Conservation (phyloP, 2,113 vertebrate genomes). For the Crotalus viridis region DNA sequence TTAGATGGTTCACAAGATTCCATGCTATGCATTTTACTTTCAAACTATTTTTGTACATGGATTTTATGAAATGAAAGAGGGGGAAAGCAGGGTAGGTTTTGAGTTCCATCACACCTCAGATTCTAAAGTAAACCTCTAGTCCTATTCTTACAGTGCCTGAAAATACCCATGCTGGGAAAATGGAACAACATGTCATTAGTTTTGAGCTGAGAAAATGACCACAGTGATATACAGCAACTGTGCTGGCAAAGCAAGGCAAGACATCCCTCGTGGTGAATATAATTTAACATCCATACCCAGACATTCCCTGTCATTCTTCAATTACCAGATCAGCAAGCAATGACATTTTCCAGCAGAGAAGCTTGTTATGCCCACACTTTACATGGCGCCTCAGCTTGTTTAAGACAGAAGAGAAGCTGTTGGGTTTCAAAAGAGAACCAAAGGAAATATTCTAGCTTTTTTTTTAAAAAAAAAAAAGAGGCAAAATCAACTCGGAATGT, state of each 20-base stretch:
- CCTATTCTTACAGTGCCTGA: not conserved
- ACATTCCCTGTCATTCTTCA: constrained; percentile 52
- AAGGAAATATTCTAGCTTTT: constrained; percentile 3
- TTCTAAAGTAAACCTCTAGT: not conserved
- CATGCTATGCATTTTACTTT: not conserved
- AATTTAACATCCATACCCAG: constrained; percentile 57
- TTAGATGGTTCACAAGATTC: not conserved
- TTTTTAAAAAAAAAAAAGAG: not conserved
- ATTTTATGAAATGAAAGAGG: not conserved
- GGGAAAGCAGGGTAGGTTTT: not conserved
- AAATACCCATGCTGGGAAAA: constrained; percentile 35
- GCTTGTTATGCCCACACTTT: constrained; percentile 28
- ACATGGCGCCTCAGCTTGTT: constrained; percentile 34
- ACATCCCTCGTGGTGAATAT: constrained; percentile 53
- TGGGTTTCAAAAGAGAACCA: constrained; percentile 24
- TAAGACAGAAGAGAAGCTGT: not conserved
- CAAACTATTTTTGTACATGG: not conserved
- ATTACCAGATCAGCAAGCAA: constrained; percentile 61
- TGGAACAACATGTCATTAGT: constrained; percentile 13
- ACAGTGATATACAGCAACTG: constrained; percentile 49
- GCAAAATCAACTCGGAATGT: not conserved
- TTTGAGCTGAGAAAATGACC: constrained; percentile 48
- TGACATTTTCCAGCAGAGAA: constrained; percentile 6
- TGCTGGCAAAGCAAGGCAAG: constrained; percentile 43
- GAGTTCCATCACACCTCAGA: constrained; percentile 1